Base-by-base conservation (phyloP, 1,140 invertebrate genomes). In the Charaxes varanes region DNA sequence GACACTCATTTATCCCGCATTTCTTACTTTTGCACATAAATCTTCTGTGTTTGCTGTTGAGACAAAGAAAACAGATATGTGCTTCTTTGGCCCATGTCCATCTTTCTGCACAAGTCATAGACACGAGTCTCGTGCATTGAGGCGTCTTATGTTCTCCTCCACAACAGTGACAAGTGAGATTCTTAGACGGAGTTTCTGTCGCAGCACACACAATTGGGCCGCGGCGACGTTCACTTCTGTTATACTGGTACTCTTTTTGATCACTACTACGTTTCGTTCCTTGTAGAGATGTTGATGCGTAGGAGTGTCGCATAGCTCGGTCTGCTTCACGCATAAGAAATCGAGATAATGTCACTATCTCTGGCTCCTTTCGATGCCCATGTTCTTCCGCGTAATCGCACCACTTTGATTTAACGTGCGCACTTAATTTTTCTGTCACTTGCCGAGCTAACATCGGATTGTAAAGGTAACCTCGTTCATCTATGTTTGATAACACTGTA, bases 361-460 rank as follows among this genome's bases (percentile, higher is more conserved):
- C 34, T 17, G 34, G 34, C 3, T 46, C 35, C 5, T 28, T 10
- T 6, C 21, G 2, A n/a, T 5, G 14, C 7, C 18, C n/a, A 2
- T 32, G 10, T 8, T 36, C 26, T 4, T 10, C 7, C 4, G 42
- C 34, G 28, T 45, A 45, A n/a, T 42, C 31, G 17, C 24, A 48
- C 37, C 45, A 41, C 12, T 24, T 16, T 3, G 21, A 14, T 15
- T 18, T 16, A 1, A 35, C 3, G 16, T 35, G 43, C 4, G 21
- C n/a, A n/a, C n/a, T 38, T 11, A 46, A 7, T 10, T 46, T 46
- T 4, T 38, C 43, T n/a, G 33, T 3, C 1, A 38, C 12, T 19
- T 46, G 27, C 17, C 30, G 12, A 1, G 35, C 23, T 10, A 46
- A n/a, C 22, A 46, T 26, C 0, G 34, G 43, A 30, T 46, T 46